Percentiles rank a stretch among this genome's conserved stretches.
Conservation (phyloP, 1,140 invertebrate species). For the Theocolax elegans region DNA sequence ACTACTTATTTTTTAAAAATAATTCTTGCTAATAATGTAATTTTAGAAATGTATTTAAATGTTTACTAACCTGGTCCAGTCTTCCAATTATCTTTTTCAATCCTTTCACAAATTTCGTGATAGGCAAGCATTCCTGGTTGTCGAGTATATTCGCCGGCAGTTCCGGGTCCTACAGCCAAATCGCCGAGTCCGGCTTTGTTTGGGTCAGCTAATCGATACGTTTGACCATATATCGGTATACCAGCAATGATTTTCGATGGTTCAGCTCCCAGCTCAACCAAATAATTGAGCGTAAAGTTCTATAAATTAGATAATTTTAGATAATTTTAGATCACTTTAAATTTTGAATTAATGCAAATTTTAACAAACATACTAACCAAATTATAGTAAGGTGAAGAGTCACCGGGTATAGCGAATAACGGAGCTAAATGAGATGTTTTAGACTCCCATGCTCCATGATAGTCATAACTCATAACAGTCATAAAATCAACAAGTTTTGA, state of each 20-base stretch:
- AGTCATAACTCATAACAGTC: slow-evolving; percentile 90
- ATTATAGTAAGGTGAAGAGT: slow-evolving; percentile 80
- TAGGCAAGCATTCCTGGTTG: slow-evolving; percentile 91
- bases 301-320: slow-evolving; percentile 54
- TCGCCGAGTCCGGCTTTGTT: slow-evolving; percentile 65
- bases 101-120: slow-evolving; percentile 87
- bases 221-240: slow-evolving; percentile 90
- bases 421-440: slow-evolving; percentile 86
- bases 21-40: not conserved
- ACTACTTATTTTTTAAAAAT: not conserved
- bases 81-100: slow-evolving; percentile 65
- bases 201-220: slow-evolving; percentile 75
- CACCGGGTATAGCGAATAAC: slow-evolving; percentile 72
- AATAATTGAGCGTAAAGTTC: slow-evolving; percentile 83
- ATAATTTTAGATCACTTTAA: not conserved
- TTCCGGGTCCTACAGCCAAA: slow-evolving; percentile 76
- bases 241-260: slow-evolving; percentile 86
- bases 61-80: slow-evolving; percentile 47
- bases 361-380: slow-evolving; percentile 64
- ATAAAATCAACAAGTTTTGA: slow-evolving; percentile 82
- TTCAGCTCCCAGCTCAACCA: slow-evolving; percentile 79
- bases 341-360: too few relatives aligned
- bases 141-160: slow-evolving; percentile 83
- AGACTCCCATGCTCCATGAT: slow-evolving; percentile 87
- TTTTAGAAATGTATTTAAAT: slow-evolving; percentile 1